These are phyloP conservation scores for Sylvicola cinctus DNA, from an alignment of 2,888 invertebrate species.

Conservation along the genomic window DNA sequence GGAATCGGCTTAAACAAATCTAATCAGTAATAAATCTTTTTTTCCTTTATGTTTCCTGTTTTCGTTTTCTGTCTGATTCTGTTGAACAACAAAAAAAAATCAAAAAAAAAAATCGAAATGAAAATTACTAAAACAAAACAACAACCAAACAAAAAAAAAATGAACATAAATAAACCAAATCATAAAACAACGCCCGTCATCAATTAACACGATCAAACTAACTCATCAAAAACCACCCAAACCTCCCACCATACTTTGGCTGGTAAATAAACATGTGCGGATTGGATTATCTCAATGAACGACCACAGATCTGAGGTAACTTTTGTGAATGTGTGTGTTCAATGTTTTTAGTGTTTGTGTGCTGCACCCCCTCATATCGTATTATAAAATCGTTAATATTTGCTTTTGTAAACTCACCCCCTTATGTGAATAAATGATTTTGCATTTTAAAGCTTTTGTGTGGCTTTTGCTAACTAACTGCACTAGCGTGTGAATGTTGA, in stretches of 20 bases:
- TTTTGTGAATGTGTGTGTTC: neutral
- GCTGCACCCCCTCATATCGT: too few relatives aligned
- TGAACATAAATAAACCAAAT: neutral
- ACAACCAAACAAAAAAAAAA: neutral
- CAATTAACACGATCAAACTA: too few relatives aligned
- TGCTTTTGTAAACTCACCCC: too few relatives aligned
- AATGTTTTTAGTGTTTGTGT: too few relatives aligned
- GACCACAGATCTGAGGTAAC: conserved; percentile 3
- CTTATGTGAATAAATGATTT: too few relatives aligned
- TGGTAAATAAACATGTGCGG: neutral
- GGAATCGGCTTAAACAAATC: conserved; percentile 25
- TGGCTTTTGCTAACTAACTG: neutral
- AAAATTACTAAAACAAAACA: neutral
- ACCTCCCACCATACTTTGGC: too few relatives aligned
- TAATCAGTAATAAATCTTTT: conserved; percentile 13
- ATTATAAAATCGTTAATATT: too few relatives aligned
- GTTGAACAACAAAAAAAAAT: neutral
- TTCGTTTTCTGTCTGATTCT: conserved; percentile 8
- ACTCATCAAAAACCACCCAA: too few relatives aligned
- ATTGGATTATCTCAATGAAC: neutral
- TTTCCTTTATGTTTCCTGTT: conserved; percentile 8
- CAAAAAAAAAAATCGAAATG: neutral
- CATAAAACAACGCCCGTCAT: too few relatives aligned
- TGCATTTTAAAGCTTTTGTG: neutral
- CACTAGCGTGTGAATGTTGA: too few relatives aligned